Percentiles rank a stretch among this genome's conserved stretches.
Conservation (phyloP, 2,888 invertebrate species). For the Lumbricus terrestris region DNA sequence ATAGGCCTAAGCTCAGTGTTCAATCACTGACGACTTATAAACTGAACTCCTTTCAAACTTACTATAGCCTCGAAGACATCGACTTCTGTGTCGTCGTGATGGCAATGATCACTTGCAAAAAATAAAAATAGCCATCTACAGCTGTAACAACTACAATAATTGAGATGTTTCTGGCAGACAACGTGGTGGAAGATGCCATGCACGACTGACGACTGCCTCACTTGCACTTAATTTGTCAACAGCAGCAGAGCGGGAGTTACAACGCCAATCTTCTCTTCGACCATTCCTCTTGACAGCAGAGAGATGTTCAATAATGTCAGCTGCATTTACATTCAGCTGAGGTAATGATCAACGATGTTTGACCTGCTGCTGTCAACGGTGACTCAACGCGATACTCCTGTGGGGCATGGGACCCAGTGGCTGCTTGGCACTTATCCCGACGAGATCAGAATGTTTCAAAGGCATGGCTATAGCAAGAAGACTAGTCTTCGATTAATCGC, state of each 20-base stretch:
- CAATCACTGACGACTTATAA: too few relatives aligned
- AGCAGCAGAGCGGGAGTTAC: not conserved
- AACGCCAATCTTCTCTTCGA: not conserved
- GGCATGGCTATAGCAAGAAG: not conserved
- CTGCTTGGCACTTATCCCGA: not conserved
- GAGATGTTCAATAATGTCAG: too few relatives aligned
- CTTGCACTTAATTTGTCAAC: too few relatives aligned
- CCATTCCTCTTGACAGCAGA: not conserved
- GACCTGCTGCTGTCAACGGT: not conserved
- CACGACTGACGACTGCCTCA: too few relatives aligned
- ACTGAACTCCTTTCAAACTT: too few relatives aligned
- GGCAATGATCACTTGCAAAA: too few relatives aligned
- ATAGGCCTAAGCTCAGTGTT: not conserved
- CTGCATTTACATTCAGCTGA: not conserved
- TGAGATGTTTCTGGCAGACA: too few relatives aligned
- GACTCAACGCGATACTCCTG: not conserved
- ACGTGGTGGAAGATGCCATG: too few relatives aligned
- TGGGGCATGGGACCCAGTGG: not conserved
- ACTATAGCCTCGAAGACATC: not conserved
- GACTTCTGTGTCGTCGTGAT: not conserved
- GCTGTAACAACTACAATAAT: too few relatives aligned
- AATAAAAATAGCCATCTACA: too few relatives aligned
- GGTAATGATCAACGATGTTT: not conserved
- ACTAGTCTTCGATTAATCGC: too few relatives aligned
- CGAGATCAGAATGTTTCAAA: not conserved